Evolutionary conservation across 2,113 vertebrate species (phyloP).

Genomic region (Odocoileus hemionus): DNA sequence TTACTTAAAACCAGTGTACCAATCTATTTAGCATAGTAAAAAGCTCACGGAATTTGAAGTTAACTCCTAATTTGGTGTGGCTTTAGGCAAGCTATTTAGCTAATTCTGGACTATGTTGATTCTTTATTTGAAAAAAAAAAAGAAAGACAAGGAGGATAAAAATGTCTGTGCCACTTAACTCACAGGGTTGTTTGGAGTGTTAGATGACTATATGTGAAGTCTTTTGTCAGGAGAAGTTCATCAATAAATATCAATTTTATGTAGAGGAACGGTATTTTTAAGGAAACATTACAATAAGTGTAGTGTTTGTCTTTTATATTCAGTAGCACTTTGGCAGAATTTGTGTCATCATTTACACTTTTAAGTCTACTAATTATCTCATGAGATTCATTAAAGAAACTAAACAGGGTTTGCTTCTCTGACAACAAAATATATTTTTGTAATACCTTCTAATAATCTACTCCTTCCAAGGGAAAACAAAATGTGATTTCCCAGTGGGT

Average conservation of each 20-base stretch:
- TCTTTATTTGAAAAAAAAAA: not conserved
- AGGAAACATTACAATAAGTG: slow-evolving; percentile 5
- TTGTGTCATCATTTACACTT: slow-evolving; percentile 76
- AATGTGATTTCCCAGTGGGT: slow-evolving; percentile 60
- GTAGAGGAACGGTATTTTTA: not conserved
- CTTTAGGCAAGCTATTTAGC: not conserved
- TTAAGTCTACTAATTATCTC: slow-evolving; percentile 76
- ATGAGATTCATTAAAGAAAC: slow-evolving; percentile 82
- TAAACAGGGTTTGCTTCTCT: slow-evolving; percentile 75
- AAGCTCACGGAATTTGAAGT: not conserved
- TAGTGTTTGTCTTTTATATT: slow-evolving; percentile 62
- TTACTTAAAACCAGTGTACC: not conserved
- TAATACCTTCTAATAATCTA: slow-evolving; percentile 76
- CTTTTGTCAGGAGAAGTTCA: not conserved
- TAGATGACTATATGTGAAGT: not conserved
- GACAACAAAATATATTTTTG: slow-evolving; percentile 76
- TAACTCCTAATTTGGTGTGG: not conserved
- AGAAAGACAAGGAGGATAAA: not conserved
- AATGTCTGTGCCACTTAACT: not conserved
- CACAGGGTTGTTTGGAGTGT: not conserved
- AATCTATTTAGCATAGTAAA: not conserved
- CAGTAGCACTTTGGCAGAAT: slow-evolving; percentile 65
- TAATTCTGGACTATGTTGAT: not conserved
- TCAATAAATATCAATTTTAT: not conserved
- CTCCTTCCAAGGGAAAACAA: slow-evolving; percentile 68